Evolutionary conservation across 2,888 invertebrate species (phyloP), one percentile per base, ranked within the genome.

Genomic region (Brachypalpus laphriformis): DNA sequence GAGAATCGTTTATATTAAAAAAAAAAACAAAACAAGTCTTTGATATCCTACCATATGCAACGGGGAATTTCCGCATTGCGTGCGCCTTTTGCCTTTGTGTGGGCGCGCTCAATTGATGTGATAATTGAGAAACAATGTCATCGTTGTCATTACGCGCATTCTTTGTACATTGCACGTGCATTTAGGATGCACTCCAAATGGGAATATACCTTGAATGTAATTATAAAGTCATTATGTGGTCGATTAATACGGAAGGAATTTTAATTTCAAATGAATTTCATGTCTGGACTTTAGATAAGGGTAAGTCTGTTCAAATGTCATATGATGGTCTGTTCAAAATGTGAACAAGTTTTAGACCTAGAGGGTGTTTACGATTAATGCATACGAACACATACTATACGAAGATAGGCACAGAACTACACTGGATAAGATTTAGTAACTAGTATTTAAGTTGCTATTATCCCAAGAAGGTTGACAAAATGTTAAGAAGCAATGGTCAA

Each of bases 81-180:
- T 61, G 54, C 14, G 14, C 34, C 22, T 37, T 65, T 18, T 22
- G 68, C 8, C 70, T 49, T 20, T 74, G 77, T 77, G 77, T 71
- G 82, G 65, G 70, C 76, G 75, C 49, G 20, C 20, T 76, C 16
- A 76, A 71, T 77, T 54, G 78, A 77, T 47, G 78, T 31, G 78
- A 54, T 82, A 78, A 78, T 82, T 78, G 82, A 82, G 45, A 78
- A 82, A 82, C 71, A 77, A 77, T 82, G 71, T 77, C 77, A 77
- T 77, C 78, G 66, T 72, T 72, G 78, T 72, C 65, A 66, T 82
- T 72, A 77, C 61, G 51, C 37, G 70, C 76, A 72, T 72, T 61
- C 54, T 78, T 45, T 65, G 25, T 59, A 22, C 40, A 71, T 75
- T 82, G 49, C 82, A 70, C 77, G 66, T 78, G 72, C 54, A 68